Evolutionary conservation across 2,888 invertebrate species (phyloP), one percentile per base, ranked within the genome.

Genomic region (Eupelmus urozonus): DNA sequence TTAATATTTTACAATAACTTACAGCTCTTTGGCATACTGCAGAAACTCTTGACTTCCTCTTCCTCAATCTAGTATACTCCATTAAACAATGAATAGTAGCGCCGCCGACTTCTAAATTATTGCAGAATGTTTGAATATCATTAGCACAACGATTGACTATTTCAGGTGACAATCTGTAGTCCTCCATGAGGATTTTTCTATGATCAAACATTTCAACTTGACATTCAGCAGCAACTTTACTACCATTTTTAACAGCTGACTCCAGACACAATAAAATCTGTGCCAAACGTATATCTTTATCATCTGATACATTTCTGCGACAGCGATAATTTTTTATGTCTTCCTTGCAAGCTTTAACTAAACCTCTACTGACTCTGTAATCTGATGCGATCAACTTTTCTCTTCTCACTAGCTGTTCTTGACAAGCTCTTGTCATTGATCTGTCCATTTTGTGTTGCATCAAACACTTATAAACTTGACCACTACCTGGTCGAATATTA

Each of bases 81-180:
- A 99, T 96, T 57, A 99, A 91, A 88, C 99, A 99, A 88, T 99
- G 98, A 82, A 99, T 95, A 0, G 98, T 98, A 87, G 95, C 94
- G 0, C 96, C 97, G 2, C 96, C 96, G 72, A 93, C 92, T 88
- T 96, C 95, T 81, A 94, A 91, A 20, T 93, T 93, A 82, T 92
- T 92, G 89, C 97, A 98, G 83, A 94, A 94, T 72, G 91, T 92
- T 20, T 92, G 91, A 83, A 98, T 97, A 87, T 98, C 98, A 84
- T 93, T 92, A 23, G 95, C 94, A 91, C 99, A 99, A 70, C 94
- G 93, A 83, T 94, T 93, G 80, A 98, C 95, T 79, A 99, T 93
- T 90, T 98, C 98, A 4, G 99, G 99, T 11, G 97, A 97, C 20
- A 99, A 91, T 84, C 96, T 93, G 88, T 96, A 98, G 90, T 99